Evolutionary conservation across 2,797 vertebrate genomes (phyloP).

Genomic region (Crenuchus spilurus): DNA sequence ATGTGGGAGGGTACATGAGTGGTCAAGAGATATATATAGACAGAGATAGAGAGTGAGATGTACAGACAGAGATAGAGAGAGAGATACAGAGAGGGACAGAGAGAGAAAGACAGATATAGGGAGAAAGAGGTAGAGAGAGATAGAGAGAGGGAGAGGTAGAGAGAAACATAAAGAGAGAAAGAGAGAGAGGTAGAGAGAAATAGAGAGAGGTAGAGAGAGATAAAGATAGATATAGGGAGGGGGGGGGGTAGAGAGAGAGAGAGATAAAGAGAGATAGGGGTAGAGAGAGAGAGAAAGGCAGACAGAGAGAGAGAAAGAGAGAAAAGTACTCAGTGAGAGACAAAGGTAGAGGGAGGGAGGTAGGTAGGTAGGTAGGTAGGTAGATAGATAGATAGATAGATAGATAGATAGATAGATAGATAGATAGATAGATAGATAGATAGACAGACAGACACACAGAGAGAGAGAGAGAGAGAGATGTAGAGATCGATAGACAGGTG

Average conservation of each 20-base stretch:
- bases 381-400: not conserved
- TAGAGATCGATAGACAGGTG: not conserved
- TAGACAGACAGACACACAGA: not conserved
- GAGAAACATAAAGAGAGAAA: not conserved
- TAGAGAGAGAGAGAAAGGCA: not conserved
- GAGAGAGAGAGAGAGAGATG: slow-evolving; percentile 3
- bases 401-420: not conserved
- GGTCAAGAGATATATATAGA: no score
- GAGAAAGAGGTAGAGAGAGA: not conserved
- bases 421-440: no score
- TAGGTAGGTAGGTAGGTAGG: no score
- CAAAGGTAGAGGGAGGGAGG: not conserved
- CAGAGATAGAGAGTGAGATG: no score
- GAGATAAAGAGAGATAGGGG: not conserved
- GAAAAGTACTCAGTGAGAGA: no score
- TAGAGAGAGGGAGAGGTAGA: not conserved
- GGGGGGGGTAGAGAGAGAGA: not conserved
- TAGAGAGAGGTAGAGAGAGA: not conserved
- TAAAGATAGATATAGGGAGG: not conserved
- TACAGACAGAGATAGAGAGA: no score
- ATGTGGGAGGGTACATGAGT: no score
- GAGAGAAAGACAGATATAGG: not conserved
- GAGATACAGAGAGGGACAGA: not conserved
- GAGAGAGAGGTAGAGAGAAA: slow-evolving; percentile 1
- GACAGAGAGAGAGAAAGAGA: no score